Evolutionary conservation across 2,888 invertebrate species (phyloP).

Genomic region (Gonocerus acuteangulatus): DNA sequence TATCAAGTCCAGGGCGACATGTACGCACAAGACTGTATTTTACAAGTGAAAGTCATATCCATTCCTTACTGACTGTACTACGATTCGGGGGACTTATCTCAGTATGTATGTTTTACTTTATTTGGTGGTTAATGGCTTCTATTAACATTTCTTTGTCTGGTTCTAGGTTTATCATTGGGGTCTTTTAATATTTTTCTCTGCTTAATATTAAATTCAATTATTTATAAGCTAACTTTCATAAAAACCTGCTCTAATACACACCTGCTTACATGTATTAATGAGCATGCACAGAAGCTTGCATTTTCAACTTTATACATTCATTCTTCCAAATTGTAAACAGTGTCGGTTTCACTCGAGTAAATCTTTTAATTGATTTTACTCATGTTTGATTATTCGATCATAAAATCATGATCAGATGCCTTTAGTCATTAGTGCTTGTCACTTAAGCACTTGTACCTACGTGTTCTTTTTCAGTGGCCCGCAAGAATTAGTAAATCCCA

Average conservation of each 20-base stretch:
- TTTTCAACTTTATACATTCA: too few relatives aligned
- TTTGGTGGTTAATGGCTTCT: slow-evolving; percentile 1
- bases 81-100: slow-evolving; percentile 77
- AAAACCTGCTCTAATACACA: not conserved
- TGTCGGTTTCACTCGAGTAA: too few relatives aligned
- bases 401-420: too few relatives aligned
- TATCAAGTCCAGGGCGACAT: slow-evolving; percentile 94
- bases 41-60: slow-evolving; percentile 98
- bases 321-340: too few relatives aligned
- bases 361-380: too few relatives aligned
- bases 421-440: too few relatives aligned
- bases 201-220: not conserved
- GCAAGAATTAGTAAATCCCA: too few relatives aligned
- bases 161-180: not conserved
- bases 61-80: slow-evolving; percentile 90
- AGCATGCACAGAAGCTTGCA: too few relatives aligned
- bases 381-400: too few relatives aligned
- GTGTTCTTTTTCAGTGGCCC: too few relatives aligned
- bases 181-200: not conserved
- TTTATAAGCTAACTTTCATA: not conserved
- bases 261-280: too few relatives aligned
- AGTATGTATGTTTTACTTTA: slow-evolving; percentile 2
- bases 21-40: slow-evolving; percentile 98
- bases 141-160: not conserved
- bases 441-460: too few relatives aligned